phyloP scores from a whole-genome alignment of 2,797 vertebrate genomes.

The Schizothorax lantsangensis region DNA sequence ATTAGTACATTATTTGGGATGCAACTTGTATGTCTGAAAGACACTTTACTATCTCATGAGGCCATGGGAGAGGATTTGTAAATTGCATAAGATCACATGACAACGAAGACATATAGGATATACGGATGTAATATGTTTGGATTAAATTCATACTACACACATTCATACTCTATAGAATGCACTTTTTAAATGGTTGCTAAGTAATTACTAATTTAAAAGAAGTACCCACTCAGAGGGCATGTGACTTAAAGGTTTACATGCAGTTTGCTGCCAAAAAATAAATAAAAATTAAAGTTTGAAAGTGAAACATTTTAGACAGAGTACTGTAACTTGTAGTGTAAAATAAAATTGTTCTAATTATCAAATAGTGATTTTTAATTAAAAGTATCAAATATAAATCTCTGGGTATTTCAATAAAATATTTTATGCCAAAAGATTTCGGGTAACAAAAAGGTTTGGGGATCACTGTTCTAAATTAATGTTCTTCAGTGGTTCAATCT shows the following conservation, averaged over 20 bases:
- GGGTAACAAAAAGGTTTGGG: neutral
- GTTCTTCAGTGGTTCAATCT: neutral
- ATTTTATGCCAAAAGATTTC: neutral
- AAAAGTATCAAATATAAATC: neutral
- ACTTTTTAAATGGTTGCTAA: neutral
- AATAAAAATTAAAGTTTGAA: neutral
- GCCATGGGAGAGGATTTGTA: neutral
- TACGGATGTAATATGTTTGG: neutral
- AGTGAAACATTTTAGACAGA: neutral
- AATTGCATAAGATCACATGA: neutral
- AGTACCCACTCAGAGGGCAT: too few relatives aligned
- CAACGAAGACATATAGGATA: neutral
- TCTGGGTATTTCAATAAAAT: neutral
- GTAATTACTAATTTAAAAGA: neutral
- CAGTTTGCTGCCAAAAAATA: neutral
- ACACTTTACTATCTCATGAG: neutral
- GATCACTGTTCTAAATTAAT: neutral
- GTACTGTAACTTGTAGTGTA: neutral
- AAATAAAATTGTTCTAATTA: neutral
- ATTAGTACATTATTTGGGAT: too few relatives aligned
- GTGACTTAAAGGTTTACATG: neutral
- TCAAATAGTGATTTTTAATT: neutral
- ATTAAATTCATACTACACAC: neutral
- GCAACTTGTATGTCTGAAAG: too few relatives aligned
- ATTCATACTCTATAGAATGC: neutral